Base-by-base conservation (phyloP, 2,113 vertebrate genomes). In the Gila orcuttii region DNA sequence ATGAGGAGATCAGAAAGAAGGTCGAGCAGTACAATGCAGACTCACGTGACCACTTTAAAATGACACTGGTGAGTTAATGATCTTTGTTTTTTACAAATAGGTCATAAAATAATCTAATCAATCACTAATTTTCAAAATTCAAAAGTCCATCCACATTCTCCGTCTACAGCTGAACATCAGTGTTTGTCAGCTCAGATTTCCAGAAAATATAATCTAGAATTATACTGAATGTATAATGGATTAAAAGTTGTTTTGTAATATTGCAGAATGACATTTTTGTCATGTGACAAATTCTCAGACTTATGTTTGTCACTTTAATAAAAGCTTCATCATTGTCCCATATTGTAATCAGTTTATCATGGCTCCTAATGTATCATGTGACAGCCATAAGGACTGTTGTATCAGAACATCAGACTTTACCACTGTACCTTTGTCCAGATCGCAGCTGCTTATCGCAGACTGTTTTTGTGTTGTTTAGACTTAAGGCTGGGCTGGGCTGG, bases 11-110 rank as follows among this genome's bases (percentile, higher is more conserved):
- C 95, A 91, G 95, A 90, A 95, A 96, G 91, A 98, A 94, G 92
- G 92, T 99, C 81, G 95, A 97, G 75, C 93, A 92, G 68, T 99
- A 99, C 93, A 99, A 99, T 92, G 88, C 91, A 69, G 92, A 94
- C 75, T 97, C 97, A 87, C 96, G 93, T 82, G 97, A 99, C 94
- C 96, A 96, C 93, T 92, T 99, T 60, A 99, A 97, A 93, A 99
- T 99, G 98, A 99, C 97, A 50, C 93, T 98, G 93, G 98, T 99
- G 93, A 96, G 96, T 83, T 73, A 25, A 33, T 42, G 6, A 15
- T 42, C 59, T 9, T 3, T 4, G 36, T n/a, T 60, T 3, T 19
- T 12, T n/a, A 76, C 73, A 11, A 8, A 28, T 52, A 52, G 13
- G 28, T 23, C 42, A 50, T 52, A 9, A n/a, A 73, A 45, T 10